Conservation (phyloP, 2,113 vertebrate species). For the Pedionomus torquatus region DNA sequence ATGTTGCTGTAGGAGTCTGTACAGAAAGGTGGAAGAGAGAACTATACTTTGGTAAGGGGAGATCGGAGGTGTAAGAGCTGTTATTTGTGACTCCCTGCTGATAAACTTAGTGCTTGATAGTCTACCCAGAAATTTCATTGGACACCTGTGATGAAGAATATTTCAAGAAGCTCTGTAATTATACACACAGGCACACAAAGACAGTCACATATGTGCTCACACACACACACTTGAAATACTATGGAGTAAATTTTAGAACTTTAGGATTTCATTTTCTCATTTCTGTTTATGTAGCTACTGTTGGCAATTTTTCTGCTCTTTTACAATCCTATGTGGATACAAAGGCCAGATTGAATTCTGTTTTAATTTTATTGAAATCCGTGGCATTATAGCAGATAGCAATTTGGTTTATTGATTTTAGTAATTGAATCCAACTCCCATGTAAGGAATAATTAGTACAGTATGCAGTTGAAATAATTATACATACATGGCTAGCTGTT, state of each 20-base stretch:
- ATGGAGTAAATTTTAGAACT: background rate
- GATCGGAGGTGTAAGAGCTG: background rate
- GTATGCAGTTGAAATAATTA: background rate
- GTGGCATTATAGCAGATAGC: background rate
- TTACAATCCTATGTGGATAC: background rate
- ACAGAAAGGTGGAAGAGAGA: background rate
- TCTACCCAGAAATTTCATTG: background rate
- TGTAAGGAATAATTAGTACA: background rate
- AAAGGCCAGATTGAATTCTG: background rate
- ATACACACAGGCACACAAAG: background rate
- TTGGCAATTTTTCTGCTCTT: background rate
- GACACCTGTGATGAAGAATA: background rate
- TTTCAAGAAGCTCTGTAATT: background rate
- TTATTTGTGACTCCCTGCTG: background rate
- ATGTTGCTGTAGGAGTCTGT: background rate
- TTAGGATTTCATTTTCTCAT: background rate
- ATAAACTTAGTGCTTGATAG: background rate
- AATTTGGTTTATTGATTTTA: background rate
- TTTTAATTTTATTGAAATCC: background rate
- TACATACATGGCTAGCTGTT: background rate
- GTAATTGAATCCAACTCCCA: background rate
- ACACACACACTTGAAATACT: background rate
- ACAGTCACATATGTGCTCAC: background rate
- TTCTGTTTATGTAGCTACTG: background rate
- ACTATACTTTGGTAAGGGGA: fast-evolving